Evolutionary conservation across 2,888 invertebrate genomes (phyloP), one percentile per base, ranked within the genome.

Genomic region (Rhingia rostrata): DNA sequence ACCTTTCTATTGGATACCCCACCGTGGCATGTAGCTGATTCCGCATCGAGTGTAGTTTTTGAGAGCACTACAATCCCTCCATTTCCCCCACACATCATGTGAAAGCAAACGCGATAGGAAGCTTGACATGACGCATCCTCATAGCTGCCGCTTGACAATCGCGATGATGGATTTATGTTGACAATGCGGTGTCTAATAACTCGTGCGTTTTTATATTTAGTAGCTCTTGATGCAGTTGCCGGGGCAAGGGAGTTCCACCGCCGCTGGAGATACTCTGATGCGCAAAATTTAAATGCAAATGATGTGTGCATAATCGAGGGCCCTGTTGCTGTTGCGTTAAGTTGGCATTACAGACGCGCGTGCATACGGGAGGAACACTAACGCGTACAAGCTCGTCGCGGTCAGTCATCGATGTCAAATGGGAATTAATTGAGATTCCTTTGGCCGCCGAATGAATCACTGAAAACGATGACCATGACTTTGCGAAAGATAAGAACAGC

Each of bases 121-220:
- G 49, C 72, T 72, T 37, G 58, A 60, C 58, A 64, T 64, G 63
- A 54, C 51, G 49, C 6, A 6, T 60, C 54, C 47, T 22, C 14
- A 35, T 41, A 12, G 61, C 58, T 58, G 47, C 41, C 49, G 49
- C 67, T 30, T 45, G 35, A 39, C 64, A 47, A 81, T 72, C 49
- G 35, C 41, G 53, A 80, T 84, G 84, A 84, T 80, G 74, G 75
- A 84, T 84, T 84, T 84, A 84, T 80, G 80, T 66, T 80, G 84
- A 84, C 84, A 80, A 80, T 84, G 79, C 49, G 64, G 73, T 83
- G 79, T 73, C 79, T 83, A 83, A 83, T 83, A 83, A 83, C 69
- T 83, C 58, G 83, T 73, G 72, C 47, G 73, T 77, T 73, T 84
- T 74, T 82, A 61, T 72, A 79, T 69, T 79, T 63, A 53, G 69